Evolutionary conservation across 2,888 invertebrate species (phyloP).

Genomic region (Camponotus fellah): DNA sequence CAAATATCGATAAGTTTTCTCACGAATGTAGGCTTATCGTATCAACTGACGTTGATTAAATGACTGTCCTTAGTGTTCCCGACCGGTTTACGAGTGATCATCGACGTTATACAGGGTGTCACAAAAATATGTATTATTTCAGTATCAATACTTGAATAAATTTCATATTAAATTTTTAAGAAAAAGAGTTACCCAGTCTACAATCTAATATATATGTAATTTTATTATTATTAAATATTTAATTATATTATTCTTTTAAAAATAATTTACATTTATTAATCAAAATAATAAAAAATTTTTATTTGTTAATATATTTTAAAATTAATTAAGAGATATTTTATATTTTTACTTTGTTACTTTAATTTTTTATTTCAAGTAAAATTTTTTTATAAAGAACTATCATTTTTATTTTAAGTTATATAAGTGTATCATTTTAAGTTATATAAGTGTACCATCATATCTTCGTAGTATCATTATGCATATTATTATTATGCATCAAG

Average conservation of each 20-base stretch:
- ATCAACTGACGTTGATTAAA: slow-evolving; percentile 47
- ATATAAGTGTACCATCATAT: no score
- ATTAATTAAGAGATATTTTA: background rate
- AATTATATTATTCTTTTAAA: slow-evolving; percentile 11
- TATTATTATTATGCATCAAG: background rate
- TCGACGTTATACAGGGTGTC: slow-evolving; percentile 26
- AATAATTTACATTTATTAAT: background rate
- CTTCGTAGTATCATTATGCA: slow-evolving; percentile 1
- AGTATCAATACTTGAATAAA: background rate
- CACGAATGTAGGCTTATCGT: background rate
- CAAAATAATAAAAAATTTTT: background rate
- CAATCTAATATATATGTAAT: slow-evolving; percentile 2
- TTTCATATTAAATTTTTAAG: background rate
- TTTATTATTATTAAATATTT: slow-evolving; percentile 15
- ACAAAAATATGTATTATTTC: background rate
- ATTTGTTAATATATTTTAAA: slow-evolving; percentile 2
- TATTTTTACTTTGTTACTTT: background rate
- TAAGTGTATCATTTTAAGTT: background rate
- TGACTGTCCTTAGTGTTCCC: slow-evolving; percentile 58
- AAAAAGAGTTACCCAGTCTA: background rate
- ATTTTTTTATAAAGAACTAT: background rate
- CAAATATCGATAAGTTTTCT: background rate
- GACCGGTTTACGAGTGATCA: slow-evolving; percentile 67
- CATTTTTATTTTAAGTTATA: background rate
- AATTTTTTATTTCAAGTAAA: background rate